Percentiles rank a stretch among this genome's conserved stretches.
phyloP scores from a whole-genome alignment of 2,888 invertebrate genomes.

The Eupithecia exiguata region DNA sequence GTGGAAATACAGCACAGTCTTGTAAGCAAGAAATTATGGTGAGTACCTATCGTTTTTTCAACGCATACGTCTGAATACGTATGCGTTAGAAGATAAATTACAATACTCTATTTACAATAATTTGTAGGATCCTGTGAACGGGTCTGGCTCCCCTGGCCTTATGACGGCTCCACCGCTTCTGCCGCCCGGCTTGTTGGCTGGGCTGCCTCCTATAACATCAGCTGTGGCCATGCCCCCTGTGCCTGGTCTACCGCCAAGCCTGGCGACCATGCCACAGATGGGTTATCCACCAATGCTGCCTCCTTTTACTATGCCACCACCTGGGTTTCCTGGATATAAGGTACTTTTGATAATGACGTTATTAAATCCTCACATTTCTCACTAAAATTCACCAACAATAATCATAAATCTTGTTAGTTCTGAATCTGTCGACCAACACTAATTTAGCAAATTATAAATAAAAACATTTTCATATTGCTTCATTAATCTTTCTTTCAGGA shows the following conservation, averaged over 20 bases:
- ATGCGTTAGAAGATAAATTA: background rate
- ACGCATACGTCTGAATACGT: background rate
- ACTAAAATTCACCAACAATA: background rate
- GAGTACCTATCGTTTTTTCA: background rate
- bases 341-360: constrained; percentile 4
- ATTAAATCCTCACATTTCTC: background rate
- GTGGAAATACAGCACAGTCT: background rate
- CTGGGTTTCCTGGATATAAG: constrained; percentile 85
- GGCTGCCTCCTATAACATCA: constrained; percentile 80
- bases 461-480: background rate
- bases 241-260: constrained; percentile 74
- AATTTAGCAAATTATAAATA: background rate
- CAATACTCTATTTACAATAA: background rate
- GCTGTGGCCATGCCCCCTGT: constrained; percentile 81
- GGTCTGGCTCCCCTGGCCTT: constrained; percentile 74
- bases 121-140: constrained; percentile 66
- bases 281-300: constrained; percentile 86
- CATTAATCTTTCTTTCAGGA: constrained; percentile 53
- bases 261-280: constrained; percentile 77
- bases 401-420: background rate
- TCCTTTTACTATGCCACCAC: constrained; percentile 91
- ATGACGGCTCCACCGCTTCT: constrained; percentile 64
- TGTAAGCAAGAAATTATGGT: background rate
- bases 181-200: constrained; percentile 74
- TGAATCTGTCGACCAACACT: background rate